These are phyloP conservation scores for Tinea pellionella DNA, from an alignment of 2,888 invertebrate species.

Conservation along the genomic window DNA sequence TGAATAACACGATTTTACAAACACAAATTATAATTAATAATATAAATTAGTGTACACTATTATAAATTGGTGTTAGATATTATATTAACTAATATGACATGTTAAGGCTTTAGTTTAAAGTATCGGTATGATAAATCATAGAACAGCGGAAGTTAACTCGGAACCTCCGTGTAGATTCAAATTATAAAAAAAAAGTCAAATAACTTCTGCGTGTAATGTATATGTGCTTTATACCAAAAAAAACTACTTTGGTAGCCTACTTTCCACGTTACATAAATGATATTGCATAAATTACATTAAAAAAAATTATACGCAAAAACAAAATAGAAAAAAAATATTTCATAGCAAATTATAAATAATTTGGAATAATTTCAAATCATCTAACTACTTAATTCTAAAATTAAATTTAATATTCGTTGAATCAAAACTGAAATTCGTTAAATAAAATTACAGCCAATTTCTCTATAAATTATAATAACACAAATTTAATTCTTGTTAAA, in stretches of 20 bases:
- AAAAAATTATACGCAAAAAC: background rate
- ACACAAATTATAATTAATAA: background rate
- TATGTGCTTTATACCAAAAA: no score
- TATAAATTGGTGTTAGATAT: background rate
- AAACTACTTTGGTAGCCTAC: no score
- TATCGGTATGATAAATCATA: background rate
- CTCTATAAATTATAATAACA: background rate
- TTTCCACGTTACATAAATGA: no score
- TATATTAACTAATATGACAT: background rate
- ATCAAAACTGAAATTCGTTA: slow-evolving; percentile 17
- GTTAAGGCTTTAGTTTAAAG: background rate
- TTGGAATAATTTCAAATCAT: background rate
- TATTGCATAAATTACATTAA: no score
- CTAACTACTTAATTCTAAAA: background rate
- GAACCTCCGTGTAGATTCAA: no score
- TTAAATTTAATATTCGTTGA: background rate
- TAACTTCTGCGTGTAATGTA: no score
- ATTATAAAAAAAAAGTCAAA: no score
- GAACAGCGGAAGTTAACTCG: no score
- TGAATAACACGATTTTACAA: slow-evolving; percentile 1
- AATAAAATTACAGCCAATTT: slow-evolving; percentile 9
- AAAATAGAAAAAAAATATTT: background rate
- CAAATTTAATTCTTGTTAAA: background rate
- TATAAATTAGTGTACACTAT: background rate
- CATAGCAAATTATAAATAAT: background rate